Percentiles rank a stretch among this genome's conserved stretches.
phyloP scores from a whole-genome alignment of 2,888 invertebrate species.

The Pachycephus smyrnensis region DNA sequence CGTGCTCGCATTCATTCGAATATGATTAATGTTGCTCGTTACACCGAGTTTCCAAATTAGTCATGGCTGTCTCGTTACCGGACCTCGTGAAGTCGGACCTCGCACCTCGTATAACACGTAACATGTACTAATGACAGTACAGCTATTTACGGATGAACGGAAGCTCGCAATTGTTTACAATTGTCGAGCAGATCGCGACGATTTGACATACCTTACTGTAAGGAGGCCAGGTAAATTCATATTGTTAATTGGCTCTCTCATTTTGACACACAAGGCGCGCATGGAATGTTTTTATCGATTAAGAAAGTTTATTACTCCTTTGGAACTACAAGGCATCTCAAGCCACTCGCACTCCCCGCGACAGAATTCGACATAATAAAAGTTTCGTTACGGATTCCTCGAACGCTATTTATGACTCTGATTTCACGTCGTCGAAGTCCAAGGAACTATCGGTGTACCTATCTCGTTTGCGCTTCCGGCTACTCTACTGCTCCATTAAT shows the following conservation, averaged over 20 bases:
- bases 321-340: background rate
- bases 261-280: background rate
- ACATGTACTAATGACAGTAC: background rate
- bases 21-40: slow-evolving; percentile 24
- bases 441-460: background rate
- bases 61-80: slow-evolving; percentile 20
- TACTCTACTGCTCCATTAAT: background rate
- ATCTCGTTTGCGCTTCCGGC: background rate
- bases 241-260: background rate
- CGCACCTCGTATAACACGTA: background rate
- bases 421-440: background rate
- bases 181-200: background rate
- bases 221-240: background rate
- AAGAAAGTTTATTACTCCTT: background rate
- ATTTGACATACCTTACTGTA: background rate
- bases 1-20: slow-evolving; percentile 15
- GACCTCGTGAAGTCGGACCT: background rate
- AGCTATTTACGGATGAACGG: background rate
- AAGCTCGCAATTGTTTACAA: background rate
- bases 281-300: background rate
- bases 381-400: background rate
- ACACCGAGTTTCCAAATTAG: slow-evolving; percentile 20
- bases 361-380: background rate
- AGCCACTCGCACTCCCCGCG: background rate
- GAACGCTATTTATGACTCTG: background rate